Evolutionary conservation across 1,140 invertebrate species (phyloP), one percentile per base, ranked within the genome.

Genomic region (Bombus haemorrhoidalis): DNA sequence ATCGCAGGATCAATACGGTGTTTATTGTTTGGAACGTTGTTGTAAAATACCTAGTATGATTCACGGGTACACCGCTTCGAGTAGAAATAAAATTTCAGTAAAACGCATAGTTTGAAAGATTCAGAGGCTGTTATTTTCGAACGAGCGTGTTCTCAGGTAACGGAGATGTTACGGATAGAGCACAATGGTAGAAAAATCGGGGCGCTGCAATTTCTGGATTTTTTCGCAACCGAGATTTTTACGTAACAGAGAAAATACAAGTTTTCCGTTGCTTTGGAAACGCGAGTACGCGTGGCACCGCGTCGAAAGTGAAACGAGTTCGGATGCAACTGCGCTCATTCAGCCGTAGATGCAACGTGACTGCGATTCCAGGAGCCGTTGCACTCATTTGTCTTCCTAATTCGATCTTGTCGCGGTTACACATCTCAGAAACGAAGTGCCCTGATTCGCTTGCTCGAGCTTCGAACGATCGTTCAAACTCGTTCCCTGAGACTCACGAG

Each of bases 281-380:
- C 69, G n/a, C 69, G 12, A 39, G 10, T 15, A 13, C 66, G 22
- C 66, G 18, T 53, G 34, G 28, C 34, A 25, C 66, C 37, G 37
- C 69, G 43, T 85, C 80, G 74, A 87, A 87, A 88, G 87, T 83
- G 86, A 88, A 88, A 88, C 81, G 43, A 34, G 41, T 64, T 68
- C 64, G 64, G 64, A 75, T 59, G 62, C 68, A 86, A 85, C 72
- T 43, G 81, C 68, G 64, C 68, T 83, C 64, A 43, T 75, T 32
- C 37, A 37, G 62, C 64, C 64, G 47, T 76, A 37, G 74, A n/a
- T 59, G 57, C 83, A 85, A 87, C 83, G 37, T 41, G 22, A 25
- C 32, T 59, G 53, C 37, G 41, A 71, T 66, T 41, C 53, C 73
- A 28, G 59, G 18, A 71, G 75, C 43, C 72, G 28, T 43, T 37